These are phyloP conservation scores for Tachysurus vachellii DNA, from an alignment of 2,113 vertebrate species.

Conservation along the genomic window DNA sequence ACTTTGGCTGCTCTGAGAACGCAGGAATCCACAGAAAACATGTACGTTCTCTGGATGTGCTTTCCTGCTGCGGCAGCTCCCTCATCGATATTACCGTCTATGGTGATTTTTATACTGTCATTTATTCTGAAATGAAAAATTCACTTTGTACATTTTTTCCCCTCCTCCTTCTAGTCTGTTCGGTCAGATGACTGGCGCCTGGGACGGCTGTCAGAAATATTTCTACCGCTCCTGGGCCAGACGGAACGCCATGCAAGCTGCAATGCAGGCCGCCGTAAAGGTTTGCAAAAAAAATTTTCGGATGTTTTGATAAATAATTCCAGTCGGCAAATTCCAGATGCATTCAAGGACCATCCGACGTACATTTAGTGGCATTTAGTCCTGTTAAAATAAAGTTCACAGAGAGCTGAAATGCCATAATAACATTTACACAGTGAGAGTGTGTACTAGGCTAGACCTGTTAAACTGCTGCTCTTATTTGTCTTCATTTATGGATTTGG, in stretches of 20 bases:
- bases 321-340: too few species aligned
- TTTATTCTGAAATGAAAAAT: background rate
- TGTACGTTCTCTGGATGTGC: slow-evolving; percentile 66
- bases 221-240: slow-evolving; percentile 90
- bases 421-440: too few species aligned
- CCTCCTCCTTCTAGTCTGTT: slow-evolving; percentile 76
- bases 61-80: background rate
- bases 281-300: slow-evolving; percentile 70
- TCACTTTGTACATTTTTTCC: background rate
- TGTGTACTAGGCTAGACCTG: background rate
- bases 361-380: background rate
- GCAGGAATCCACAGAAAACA: slow-evolving; percentile 66
- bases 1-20: slow-evolving; percentile 69
- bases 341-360: background rate
- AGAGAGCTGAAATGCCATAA: background rate
- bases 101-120: too few species aligned
- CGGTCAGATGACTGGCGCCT: slow-evolving; percentile 78
- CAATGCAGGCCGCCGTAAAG: slow-evolving; percentile 82
- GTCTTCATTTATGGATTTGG: too few species aligned
- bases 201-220: slow-evolving; percentile 95
- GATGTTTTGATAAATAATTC: background rate
- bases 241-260: slow-evolving; percentile 75
- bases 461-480: too few species aligned
- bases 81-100: background rate
- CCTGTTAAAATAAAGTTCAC: too few species aligned